phyloP scores from a whole-genome alignment of 2,797 vertebrate genomes.

The Poeciliopsis gracilis region DNA sequence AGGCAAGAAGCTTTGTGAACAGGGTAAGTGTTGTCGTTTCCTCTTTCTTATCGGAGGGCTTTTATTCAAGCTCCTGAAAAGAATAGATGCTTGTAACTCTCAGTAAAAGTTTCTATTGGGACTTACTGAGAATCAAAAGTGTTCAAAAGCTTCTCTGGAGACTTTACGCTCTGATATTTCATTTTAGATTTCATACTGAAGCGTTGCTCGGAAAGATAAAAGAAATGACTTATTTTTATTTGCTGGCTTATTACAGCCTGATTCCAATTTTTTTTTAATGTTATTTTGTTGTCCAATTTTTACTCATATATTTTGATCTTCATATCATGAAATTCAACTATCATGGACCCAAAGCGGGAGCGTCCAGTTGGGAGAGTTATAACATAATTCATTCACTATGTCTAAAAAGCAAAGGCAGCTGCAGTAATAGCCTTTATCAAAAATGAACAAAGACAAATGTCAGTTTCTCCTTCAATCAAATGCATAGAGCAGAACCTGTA shows the following conservation, averaged over 20 bases:
- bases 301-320: not conserved
- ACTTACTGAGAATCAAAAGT: not conserved
- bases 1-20: slow-evolving; percentile 87
- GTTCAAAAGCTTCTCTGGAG: not conserved
- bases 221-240: not conserved
- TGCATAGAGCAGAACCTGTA: not conserved
- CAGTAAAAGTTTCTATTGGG: not conserved
- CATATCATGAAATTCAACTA: not conserved
- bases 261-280: not conserved
- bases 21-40: slow-evolving; percentile 72
- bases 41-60: not conserved
- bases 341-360: not conserved
- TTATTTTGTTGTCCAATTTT: not conserved
- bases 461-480: not conserved
- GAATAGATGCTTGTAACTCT: not conserved
- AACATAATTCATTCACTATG: too few relatives aligned
- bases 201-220: not conserved
- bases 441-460: too few relatives aligned
- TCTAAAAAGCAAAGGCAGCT: too few relatives aligned
- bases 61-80: not conserved
- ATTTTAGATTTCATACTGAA: not conserved
- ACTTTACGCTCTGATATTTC: not conserved
- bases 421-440: too few relatives aligned
- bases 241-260: not conserved
- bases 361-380: too few relatives aligned